phyloP scores from a whole-genome alignment of 2,113 vertebrate species.

The Xiphophorus hellerii region DNA sequence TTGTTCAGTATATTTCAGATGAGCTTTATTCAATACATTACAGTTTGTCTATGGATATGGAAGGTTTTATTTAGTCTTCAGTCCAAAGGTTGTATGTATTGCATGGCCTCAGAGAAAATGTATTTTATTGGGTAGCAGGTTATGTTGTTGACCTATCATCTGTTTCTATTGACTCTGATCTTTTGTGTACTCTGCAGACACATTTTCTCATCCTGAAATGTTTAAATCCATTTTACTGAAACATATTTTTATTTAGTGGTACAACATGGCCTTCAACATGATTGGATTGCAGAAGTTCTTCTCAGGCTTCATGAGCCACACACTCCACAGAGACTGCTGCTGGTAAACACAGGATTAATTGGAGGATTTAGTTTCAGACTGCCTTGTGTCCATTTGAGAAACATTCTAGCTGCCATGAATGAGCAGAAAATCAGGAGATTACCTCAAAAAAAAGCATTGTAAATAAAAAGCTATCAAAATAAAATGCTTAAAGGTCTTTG shows the following conservation, averaged over 20 bases:
- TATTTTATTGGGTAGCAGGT: slow-evolving; percentile 4
- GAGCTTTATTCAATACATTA: background rate
- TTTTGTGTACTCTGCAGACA: background rate
- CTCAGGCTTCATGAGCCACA: slow-evolving; percentile 41
- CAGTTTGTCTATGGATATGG: background rate
- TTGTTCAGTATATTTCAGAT: background rate
- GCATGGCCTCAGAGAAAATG: background rate
- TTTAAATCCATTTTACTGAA: slow-evolving; percentile 17
- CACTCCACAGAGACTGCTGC: slow-evolving; percentile 27
- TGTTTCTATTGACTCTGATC: slow-evolving; percentile 4
- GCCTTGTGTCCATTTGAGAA: slow-evolving; percentile 24
- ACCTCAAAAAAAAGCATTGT: background rate
- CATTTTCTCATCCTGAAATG: slow-evolving; percentile 5
- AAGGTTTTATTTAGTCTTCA: background rate
- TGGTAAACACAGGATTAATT: slow-evolving; percentile 37
- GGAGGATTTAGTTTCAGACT: slow-evolving; percentile 27
- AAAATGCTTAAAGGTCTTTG: background rate
- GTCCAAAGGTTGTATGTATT: slow-evolving; percentile 3
- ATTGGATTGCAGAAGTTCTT: slow-evolving; percentile 37
- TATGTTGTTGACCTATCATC: background rate
- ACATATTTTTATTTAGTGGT: slow-evolving; percentile 40
- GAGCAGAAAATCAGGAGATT: background rate
- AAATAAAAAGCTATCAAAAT: background rate
- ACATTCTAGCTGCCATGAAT: slow-evolving; percentile 6
- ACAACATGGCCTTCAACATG: slow-evolving; percentile 10